Evolutionary conservation across 2,888 invertebrate species (phyloP).

Genomic region (Leptarthrus brevirostris): DNA sequence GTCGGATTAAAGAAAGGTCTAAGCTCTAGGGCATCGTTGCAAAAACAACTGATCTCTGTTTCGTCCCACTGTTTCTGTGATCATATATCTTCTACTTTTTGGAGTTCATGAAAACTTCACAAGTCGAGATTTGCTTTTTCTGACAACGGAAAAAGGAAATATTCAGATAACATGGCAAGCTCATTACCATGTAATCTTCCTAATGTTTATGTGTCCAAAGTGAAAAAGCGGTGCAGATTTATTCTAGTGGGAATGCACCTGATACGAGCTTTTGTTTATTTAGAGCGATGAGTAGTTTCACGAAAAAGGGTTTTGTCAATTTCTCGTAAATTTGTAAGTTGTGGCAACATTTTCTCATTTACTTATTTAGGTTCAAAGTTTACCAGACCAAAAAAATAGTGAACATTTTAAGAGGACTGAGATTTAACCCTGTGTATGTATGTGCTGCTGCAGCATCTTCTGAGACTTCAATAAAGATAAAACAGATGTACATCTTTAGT

Average conservation of each 20-base stretch:
- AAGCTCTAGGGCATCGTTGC: conserved; percentile 6
- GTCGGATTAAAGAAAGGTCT: conserved; percentile 19
- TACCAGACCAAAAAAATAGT: too few species aligned
- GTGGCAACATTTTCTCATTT: too few species aligned
- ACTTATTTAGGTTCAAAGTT: too few species aligned
- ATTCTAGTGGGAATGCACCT: neutral
- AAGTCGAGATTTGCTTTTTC: conserved; percentile 10
- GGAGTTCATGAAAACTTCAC: conserved; percentile 18
- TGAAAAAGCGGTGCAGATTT: neutral
- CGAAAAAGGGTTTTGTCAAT: too few species aligned
- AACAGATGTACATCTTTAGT: too few species aligned
- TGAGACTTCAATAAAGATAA: too few species aligned
- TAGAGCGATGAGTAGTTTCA: too few species aligned
- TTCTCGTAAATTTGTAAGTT: too few species aligned
- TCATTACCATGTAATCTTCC: conserved; percentile 14
- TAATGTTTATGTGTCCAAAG: conserved; percentile 1
- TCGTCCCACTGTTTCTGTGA: neutral
- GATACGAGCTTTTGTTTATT: neutral
- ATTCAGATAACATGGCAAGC: neutral
- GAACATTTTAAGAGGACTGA: too few species aligned
- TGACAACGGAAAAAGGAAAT: neutral
- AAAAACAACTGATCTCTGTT: neutral
- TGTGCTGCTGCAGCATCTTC: too few species aligned
- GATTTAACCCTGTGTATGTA: too few species aligned
- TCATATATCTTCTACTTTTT: neutral